Percentiles rank a stretch among this genome's conserved stretches.
phyloP scores from a whole-genome alignment of 1,140 invertebrate genomes.

The Rhyzopertha dominica region DNA sequence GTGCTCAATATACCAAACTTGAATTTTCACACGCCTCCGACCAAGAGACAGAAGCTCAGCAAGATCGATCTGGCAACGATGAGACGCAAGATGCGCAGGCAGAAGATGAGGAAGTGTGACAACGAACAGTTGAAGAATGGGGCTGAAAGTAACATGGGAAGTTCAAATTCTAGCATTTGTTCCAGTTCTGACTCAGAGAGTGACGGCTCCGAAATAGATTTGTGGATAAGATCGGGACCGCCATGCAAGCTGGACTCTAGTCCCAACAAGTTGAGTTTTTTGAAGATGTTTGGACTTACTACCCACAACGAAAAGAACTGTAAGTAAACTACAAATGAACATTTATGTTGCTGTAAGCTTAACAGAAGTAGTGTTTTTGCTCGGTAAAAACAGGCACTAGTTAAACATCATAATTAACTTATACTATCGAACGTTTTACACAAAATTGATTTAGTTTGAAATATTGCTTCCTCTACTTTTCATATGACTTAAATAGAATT shows the following conservation, averaged over 20 bases:
- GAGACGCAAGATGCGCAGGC: slow-evolving; percentile 18
- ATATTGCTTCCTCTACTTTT: too few species aligned
- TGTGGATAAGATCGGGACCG: slow-evolving; percentile 35
- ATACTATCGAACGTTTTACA: too few species aligned
- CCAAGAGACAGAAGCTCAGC: slow-evolving; percentile 33
- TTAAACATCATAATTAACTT: too few species aligned
- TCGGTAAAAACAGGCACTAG: too few species aligned
- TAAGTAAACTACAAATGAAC: slow-evolving; percentile 21
- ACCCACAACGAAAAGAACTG: slow-evolving; percentile 37
- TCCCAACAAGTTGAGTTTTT: slow-evolving; percentile 34
- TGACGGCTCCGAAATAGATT: slow-evolving; percentile 28
- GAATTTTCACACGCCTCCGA: slow-evolving; percentile 19
- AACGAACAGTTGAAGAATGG: slow-evolving; percentile 15
- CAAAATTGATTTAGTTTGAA: too few species aligned
- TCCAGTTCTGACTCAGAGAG: slow-evolving; percentile 31
- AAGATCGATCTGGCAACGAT: slow-evolving; percentile 39
- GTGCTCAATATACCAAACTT: slow-evolving; percentile 37
- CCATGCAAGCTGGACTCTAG: slow-evolving; percentile 23
- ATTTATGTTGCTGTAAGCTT: neutral
- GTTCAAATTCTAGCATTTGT: slow-evolving; percentile 23
- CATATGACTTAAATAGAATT: too few species aligned
- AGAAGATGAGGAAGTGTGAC: slow-evolving; percentile 16
- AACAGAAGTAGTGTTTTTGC: too few species aligned
- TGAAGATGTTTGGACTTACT: slow-evolving; percentile 35
- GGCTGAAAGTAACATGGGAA: too few species aligned